Percentiles rank a stretch among this genome's conserved stretches.
phyloP scores from a whole-genome alignment of 2,888 invertebrate species.

The Pristionchus arcanus region DNA sequence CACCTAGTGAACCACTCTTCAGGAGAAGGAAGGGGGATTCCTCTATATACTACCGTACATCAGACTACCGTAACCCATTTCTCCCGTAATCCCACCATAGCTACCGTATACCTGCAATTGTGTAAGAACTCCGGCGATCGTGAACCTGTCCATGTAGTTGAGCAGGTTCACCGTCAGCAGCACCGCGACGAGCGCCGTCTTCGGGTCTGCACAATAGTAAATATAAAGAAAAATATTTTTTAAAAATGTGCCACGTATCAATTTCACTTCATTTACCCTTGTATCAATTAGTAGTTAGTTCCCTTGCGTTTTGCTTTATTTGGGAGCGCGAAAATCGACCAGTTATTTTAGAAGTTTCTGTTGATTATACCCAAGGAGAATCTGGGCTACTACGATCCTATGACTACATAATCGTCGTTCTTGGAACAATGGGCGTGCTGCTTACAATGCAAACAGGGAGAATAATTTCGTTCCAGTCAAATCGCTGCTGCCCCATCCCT shows the following conservation, averaged over 20 bases:
- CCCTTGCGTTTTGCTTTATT: too few relatives aligned
- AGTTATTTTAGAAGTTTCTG: too few relatives aligned
- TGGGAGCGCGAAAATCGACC: too few relatives aligned
- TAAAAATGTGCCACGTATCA: not conserved
- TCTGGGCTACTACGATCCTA: too few relatives aligned
- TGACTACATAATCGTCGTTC: too few relatives aligned
- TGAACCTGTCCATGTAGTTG: constrained; percentile 99
- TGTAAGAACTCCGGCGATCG: constrained; percentile 88
- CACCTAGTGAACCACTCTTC: not conserved
- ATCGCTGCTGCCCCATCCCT: not conserved
- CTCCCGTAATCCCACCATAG: too few relatives aligned
- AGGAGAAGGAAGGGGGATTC: not conserved
- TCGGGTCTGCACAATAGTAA: constrained; percentile 21
- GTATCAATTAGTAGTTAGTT: too few relatives aligned
- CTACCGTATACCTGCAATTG: constrained; percentile 58
- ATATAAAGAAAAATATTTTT: not conserved
- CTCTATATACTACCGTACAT: not conserved
- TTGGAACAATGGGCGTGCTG: too few relatives aligned
- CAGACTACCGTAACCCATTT: not conserved
- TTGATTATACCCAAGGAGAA: too few relatives aligned
- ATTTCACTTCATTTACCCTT: too few relatives aligned
- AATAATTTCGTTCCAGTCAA: not conserved
- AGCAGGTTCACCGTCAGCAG: constrained; percentile 89
- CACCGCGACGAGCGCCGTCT: constrained; percentile 54
- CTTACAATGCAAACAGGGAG: too few relatives aligned